Conservation (phyloP, 2,888 invertebrate genomes). For the Sepioteuthis lessoniana region DNA sequence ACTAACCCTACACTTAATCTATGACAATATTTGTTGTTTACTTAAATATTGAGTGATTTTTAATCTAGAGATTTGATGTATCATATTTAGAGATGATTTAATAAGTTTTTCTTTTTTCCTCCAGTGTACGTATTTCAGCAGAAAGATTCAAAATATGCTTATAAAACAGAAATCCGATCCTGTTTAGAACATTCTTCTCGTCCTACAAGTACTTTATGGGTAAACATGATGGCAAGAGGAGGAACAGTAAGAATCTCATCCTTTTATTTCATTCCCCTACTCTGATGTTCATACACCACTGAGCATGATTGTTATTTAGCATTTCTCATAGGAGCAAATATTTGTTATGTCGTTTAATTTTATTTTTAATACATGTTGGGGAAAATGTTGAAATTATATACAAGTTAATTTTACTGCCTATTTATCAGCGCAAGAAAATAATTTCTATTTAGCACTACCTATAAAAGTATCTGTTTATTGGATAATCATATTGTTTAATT, state of each 20-base stretch:
- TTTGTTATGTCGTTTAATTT: too few relatives aligned
- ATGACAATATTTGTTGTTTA: neutral
- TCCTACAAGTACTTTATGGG: slow-evolving; percentile 98
- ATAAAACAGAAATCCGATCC: slow-evolving; percentile 97
- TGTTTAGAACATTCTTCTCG: slow-evolving; percentile 91
- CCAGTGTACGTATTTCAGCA: slow-evolving; percentile 97
- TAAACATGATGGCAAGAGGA: slow-evolving; percentile 99
- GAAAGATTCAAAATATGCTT: slow-evolving; percentile 99
- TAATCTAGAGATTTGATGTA: neutral
- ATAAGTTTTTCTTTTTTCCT: neutral
- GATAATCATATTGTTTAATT: neutral
- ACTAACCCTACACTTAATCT: neutral
- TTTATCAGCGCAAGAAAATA: too few relatives aligned
- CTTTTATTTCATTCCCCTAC: neutral
- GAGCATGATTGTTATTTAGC: neutral
- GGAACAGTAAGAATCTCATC: slow-evolving; percentile 79
- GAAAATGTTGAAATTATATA: too few relatives aligned
- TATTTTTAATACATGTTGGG: too few relatives aligned
- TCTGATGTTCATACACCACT: neutral
- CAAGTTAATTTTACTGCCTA: neutral
- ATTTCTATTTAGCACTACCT: too few relatives aligned
- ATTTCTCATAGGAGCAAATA: too few relatives aligned
- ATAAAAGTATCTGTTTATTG: neutral
- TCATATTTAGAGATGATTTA: neutral
- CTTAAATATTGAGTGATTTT: neutral